These are phyloP conservation scores for Proteles cristata DNA, from an alignment of 2,113 vertebrate genomes.

Conservation along the genomic window DNA sequence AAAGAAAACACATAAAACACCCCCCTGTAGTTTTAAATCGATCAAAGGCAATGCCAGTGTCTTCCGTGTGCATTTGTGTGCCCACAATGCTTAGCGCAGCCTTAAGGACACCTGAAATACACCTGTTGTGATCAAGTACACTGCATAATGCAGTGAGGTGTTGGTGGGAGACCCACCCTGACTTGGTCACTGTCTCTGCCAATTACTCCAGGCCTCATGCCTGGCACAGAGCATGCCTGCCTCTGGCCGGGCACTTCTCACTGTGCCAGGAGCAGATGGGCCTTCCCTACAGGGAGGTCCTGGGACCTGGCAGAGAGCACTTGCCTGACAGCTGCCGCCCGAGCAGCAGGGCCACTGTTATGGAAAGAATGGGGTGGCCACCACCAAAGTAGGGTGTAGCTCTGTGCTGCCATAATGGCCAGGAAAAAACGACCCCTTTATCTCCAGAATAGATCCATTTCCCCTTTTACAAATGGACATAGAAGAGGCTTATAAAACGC, in stretches of 20 bases:
- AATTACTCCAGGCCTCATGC: background rate
- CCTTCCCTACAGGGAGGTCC: background rate
- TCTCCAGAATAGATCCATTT: background rate
- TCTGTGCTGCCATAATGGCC: background rate
- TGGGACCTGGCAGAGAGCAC: background rate
- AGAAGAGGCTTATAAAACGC: background rate
- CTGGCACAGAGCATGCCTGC: background rate
- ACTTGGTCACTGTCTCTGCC: background rate
- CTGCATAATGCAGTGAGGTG: background rate
- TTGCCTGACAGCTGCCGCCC: background rate
- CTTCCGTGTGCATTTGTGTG: background rate
- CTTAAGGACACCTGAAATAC: background rate
- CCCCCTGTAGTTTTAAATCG: background rate
- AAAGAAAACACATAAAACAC: background rate
- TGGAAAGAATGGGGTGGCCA: background rate
- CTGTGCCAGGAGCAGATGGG: conserved; percentile 59
- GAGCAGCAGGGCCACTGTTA: background rate
- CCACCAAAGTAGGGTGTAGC: background rate
- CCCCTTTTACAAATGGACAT: background rate
- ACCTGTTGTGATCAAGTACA: background rate
- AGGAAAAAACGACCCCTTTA: background rate
- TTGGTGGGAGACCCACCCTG: background rate
- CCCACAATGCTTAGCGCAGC: background rate
- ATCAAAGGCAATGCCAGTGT: background rate
- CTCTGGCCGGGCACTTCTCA: background rate